Evolutionary conservation across 2,797 vertebrate species (phyloP).

Genomic region (Bovichtus variegatus): DNA sequence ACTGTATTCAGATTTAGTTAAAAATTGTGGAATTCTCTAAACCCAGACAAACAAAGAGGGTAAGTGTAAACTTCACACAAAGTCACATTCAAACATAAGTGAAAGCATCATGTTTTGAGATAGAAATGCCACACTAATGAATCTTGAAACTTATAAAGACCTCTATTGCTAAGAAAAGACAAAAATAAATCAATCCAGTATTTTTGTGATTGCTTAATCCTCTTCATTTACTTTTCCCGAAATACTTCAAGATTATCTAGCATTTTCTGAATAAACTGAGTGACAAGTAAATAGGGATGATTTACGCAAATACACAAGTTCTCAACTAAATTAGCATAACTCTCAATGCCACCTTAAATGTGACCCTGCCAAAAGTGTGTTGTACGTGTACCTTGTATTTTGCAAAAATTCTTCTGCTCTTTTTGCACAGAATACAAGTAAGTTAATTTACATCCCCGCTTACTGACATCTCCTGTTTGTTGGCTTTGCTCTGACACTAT

Average conservation of each 20-base stretch:
- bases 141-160: neutral
- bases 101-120: neutral
- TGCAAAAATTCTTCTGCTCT: neutral
- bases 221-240: neutral
- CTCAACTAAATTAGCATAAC: neutral
- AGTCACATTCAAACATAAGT: constrained; percentile 23
- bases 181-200: neutral
- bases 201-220: neutral
- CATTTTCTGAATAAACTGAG: neutral
- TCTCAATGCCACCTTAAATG: neutral
- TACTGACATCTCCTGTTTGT: constrained; percentile 14
- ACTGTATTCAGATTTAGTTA: constrained; percentile 10
- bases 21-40: neutral
- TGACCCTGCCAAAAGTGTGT: constrained; percentile 13
- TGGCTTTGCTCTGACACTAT: constrained; percentile 2
- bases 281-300: neutral
- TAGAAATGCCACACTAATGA: constrained; percentile 27
- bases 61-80: constrained; percentile 18
- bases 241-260: neutral
- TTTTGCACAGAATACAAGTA: constrained; percentile 6
- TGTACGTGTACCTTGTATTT: neutral
- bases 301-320: neutral
- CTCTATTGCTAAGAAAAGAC: neutral
- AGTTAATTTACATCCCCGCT: constrained; percentile 18
- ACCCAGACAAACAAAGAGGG: neutral